Percentiles rank a stretch among this genome's conserved stretches.
Conservation (phyloP, 2,888 invertebrate genomes). For the Alentia gelatinosa region DNA sequence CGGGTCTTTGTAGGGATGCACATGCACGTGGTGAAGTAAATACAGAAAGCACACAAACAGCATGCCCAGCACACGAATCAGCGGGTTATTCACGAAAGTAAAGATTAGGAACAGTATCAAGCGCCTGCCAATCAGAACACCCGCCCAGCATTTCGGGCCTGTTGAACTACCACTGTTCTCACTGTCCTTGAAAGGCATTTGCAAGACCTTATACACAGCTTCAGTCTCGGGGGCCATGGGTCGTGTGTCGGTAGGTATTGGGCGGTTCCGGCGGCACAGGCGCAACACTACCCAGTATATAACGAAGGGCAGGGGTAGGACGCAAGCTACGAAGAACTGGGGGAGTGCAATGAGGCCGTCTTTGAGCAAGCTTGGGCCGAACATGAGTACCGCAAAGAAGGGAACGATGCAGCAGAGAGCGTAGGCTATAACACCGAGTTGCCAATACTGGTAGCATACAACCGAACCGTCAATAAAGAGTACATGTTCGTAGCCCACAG, state of each 20-base stretch:
- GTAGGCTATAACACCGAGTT: constrained; percentile 65
- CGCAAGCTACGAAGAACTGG: constrained; percentile 65
- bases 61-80: constrained; percentile 66
- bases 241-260: constrained; percentile 4
- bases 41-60: constrained; percentile 65
- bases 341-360: constrained; percentile 63
- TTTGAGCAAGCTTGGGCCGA: constrained; percentile 65
- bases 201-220: constrained; percentile 65
- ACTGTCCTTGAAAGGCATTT: constrained; percentile 65
- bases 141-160: constrained; percentile 65
- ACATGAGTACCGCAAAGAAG: constrained; percentile 64
- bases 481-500: constrained; percentile 61
- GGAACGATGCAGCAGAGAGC: constrained; percentile 64
- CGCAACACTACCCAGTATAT: constrained; percentile 63
- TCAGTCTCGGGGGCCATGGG: constrained; percentile 57
- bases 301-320: constrained; percentile 65
- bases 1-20: constrained; percentile 65
- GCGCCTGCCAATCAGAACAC: constrained; percentile 63
- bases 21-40: constrained; percentile 66
- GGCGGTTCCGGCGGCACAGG: constrained; percentile 54
- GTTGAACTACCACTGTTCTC: constrained; percentile 45
- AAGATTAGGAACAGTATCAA: constrained; percentile 64
- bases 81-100: constrained; percentile 66
- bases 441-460: constrained; percentile 65
- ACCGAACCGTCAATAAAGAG: constrained; percentile 64